Evolutionary conservation across 2,113 vertebrate species (phyloP).

Genomic region (Falcunculus frontatus): DNA sequence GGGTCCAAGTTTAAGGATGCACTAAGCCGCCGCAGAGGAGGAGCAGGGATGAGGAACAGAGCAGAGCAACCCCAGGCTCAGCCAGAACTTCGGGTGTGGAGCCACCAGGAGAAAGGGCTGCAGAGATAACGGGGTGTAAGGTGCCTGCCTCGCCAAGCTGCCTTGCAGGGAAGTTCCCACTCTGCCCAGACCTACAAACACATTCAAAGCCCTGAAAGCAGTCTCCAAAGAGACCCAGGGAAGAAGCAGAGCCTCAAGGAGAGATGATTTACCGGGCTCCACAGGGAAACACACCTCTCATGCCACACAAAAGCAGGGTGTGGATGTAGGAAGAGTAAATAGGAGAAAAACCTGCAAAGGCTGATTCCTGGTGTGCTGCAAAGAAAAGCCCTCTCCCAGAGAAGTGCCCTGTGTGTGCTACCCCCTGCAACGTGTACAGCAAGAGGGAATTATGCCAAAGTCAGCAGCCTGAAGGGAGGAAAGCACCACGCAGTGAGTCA

Average conservation of each 20-base stretch:
- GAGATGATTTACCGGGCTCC: background rate
- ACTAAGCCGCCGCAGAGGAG: background rate
- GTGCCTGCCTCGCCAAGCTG: background rate
- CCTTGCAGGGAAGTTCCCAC: background rate
- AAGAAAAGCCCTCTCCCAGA: background rate
- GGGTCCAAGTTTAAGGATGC: conserved; percentile 8
- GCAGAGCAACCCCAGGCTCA: background rate
- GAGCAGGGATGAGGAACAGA: background rate
- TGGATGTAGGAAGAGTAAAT: background rate
- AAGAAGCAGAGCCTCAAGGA: background rate
- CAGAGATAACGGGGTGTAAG: background rate
- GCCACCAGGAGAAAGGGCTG: background rate
- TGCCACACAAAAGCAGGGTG: accelerated
- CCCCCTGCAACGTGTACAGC: background rate
- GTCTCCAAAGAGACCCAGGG: background rate
- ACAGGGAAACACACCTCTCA: background rate
- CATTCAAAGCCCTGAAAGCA: accelerated
- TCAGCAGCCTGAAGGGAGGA: background rate
- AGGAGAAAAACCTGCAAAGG: background rate
- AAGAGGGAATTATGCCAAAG: background rate
- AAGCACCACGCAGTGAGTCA: background rate
- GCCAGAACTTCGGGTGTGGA: accelerated
- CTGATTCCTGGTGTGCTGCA: accelerated
- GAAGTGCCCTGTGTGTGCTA: background rate
- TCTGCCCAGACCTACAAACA: background rate